Percentiles rank a stretch among this genome's conserved stretches.
Conservation (phyloP, 23 tunicate genomes). For the Styela plicata region DNA sequence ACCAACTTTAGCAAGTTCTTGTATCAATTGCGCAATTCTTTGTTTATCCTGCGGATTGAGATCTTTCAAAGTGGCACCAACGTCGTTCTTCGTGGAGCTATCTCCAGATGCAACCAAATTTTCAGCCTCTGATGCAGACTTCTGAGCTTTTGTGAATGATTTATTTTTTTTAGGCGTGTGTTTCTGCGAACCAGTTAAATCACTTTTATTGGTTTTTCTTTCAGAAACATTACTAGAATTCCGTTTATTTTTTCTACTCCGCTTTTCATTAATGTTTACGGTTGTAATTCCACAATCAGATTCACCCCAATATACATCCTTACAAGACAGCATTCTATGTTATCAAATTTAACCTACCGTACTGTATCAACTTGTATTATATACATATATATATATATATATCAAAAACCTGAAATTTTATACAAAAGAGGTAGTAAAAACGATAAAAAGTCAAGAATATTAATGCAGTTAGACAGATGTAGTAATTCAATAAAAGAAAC, state of each 20-base stretch:
- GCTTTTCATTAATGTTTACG: no score
- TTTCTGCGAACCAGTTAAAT: no score
- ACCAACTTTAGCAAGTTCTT: conserved; percentile 61
- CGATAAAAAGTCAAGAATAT: not conserved
- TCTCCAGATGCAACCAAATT: not conserved
- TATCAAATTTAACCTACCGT: no score
- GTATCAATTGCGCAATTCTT: conserved; percentile 58
- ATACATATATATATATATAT: no score
- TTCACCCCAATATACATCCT: not conserved
- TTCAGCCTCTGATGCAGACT: not conserved
- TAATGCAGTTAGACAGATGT: not conserved
- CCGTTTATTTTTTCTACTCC: no score
- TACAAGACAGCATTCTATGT: not conserved
- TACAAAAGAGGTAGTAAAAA: not conserved
- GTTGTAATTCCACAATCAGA: not conserved
- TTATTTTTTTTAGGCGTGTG: not conserved
- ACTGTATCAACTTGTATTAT: no score
- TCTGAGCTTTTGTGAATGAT: not conserved
- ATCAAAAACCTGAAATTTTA: not conserved
- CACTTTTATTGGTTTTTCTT: no score
- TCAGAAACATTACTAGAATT: no score
- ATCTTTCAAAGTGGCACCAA: conserved; percentile 39
- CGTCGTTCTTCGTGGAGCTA: not conserved
- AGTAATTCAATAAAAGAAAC: not conserved
- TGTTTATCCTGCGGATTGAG: conserved; percentile 67